phyloP scores from a whole-genome alignment of 2,797 vertebrate genomes.

The Podargus strigoides region DNA sequence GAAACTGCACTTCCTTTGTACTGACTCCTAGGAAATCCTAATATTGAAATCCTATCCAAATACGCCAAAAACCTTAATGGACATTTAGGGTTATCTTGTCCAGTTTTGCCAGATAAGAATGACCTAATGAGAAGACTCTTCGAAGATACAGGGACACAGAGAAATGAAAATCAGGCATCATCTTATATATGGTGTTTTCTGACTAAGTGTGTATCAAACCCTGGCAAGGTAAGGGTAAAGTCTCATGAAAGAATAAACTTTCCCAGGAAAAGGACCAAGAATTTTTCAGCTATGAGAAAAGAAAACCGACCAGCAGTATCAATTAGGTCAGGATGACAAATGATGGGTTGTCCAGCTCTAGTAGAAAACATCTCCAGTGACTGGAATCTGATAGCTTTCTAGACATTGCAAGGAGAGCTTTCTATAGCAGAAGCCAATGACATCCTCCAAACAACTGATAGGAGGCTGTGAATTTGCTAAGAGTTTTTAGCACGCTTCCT shows the following conservation, averaged over 20 bases:
- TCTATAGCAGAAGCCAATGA: background rate
- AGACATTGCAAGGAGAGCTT: background rate
- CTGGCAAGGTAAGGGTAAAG: background rate
- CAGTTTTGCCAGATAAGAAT: background rate
- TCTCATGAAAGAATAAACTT: background rate
- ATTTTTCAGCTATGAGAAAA: background rate
- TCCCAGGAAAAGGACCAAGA: background rate
- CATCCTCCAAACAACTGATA: background rate
- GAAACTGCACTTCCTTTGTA: background rate
- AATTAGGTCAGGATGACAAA: background rate
- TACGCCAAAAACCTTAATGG: background rate
- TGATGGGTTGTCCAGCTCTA: background rate
- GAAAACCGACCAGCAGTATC: background rate
- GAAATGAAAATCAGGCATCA: background rate
- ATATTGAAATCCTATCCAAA: background rate
- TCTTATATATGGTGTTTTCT: background rate
- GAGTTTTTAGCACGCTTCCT: background rate
- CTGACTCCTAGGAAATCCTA: background rate
- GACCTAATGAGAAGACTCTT: background rate
- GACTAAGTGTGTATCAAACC: background rate
- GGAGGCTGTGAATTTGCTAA: background rate
- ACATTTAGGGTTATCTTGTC: background rate
- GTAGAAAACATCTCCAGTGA: background rate
- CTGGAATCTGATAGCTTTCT: background rate
- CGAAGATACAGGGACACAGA: accelerated